Base-by-base conservation (phyloP, 2,797 vertebrate genomes). In the Miopithecus talapoin region DNA sequence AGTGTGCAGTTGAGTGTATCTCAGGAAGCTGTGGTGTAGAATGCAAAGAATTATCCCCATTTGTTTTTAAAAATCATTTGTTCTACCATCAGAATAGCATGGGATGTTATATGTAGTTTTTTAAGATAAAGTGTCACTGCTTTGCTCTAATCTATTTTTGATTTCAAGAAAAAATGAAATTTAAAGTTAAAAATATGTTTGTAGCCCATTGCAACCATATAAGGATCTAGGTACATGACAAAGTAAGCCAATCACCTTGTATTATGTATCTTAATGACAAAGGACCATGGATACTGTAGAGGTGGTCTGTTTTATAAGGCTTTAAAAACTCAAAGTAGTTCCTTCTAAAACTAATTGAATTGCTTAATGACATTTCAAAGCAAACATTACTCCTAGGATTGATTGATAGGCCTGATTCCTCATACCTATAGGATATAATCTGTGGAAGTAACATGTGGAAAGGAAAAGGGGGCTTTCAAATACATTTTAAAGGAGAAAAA, bases 151-250 rank as follows among this genome's bases (percentile, higher is more conserved):
- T 53, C 64, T 92, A 90, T 95, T 94, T 90, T 22, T n/a, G 53
- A 86, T 93, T 86, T 90, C 30, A 80, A 94, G 39, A 30, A 88
- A 92, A 91, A 89, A 55, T 33, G 53, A 92, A 94, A 94, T 91
- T 76, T 46, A 94, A 72, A 78, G 48, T 89, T 8, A 46, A 92
- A 95, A 76, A 48, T 74, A n/a, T n/a, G 1, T 92, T 85, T 74
- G 13, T 50, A 85, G 75, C 88, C 46, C 9, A 43, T 36, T 92
- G 41, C 21, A 95, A 39, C n/a, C 22, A 78, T 75, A 57, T 74
- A 88, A 39, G 46, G 28, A 30, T 80, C 41, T 88, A 12, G 68
- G 64, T 50, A 24, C 16, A 41, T 55, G 72, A 61, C 33, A 83
- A 91, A 89, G 79, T n/a, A 94, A 85, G 36, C 57, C 83, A 43